Evolutionary conservation across 1,140 invertebrate species (phyloP).

Genomic region (Popillia japonica): DNA sequence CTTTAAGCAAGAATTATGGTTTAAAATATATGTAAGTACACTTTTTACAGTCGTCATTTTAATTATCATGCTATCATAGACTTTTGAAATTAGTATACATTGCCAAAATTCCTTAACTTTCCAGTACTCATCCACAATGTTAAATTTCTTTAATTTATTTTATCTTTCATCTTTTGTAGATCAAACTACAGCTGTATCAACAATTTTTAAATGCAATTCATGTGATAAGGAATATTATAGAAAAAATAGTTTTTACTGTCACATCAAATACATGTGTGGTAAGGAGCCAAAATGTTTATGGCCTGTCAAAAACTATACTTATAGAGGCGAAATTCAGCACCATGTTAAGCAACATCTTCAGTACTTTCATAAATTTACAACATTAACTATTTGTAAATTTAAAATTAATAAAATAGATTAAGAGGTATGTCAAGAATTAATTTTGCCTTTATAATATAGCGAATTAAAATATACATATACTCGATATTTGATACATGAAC

Average conservation of each 20-base stretch:
- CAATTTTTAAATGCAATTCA: neutral
- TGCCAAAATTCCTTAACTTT: no score
- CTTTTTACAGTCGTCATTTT: no score
- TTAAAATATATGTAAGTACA: no score
- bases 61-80: no score
- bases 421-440: neutral
- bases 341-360: constrained; percentile 31
- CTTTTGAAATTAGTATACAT: no score
- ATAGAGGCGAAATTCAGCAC: constrained; percentile 30
- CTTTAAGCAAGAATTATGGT: no score
- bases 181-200: neutral
- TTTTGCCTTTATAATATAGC: no score
- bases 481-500: no score
- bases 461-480: no score
- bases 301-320: neutral
- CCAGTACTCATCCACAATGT: no score
- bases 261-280: constrained; percentile 30
- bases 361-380: neutral
- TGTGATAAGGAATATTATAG: neutral
- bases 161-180: neutral
- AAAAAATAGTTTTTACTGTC: constrained; percentile 36
- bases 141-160: neutral
- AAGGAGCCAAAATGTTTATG: constrained; percentile 36
- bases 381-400: neutral
- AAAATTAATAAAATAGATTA: constrained; percentile 14